These are phyloP conservation scores for Andrena trimmerana DNA, from an alignment of 2,888 invertebrate species.

Conservation along the genomic window DNA sequence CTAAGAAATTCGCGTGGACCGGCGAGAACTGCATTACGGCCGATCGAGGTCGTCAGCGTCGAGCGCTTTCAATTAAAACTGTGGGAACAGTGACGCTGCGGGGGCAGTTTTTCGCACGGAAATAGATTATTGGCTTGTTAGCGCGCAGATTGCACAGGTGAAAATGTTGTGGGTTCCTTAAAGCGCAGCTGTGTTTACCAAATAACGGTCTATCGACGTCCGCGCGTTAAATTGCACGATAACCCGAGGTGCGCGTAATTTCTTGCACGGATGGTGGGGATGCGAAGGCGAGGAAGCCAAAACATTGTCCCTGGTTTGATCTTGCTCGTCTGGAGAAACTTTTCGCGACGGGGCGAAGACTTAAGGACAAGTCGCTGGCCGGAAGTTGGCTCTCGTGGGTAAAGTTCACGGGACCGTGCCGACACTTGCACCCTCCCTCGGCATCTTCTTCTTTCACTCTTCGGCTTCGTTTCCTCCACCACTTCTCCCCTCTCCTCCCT, in stretches of 20 bases:
- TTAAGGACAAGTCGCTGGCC: constrained; percentile 60
- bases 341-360: constrained; percentile 50
- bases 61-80: background rate
- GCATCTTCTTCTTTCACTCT: background rate
- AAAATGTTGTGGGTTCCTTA: no score
- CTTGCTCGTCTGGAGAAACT: constrained; percentile 42
- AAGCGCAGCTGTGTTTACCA: background rate
- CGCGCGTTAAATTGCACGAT: no score
- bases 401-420: constrained; percentile 62
- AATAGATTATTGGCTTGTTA: background rate
- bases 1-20: constrained; percentile 54
- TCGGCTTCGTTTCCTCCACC: background rate
- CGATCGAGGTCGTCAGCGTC: constrained; percentile 12
- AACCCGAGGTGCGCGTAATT: background rate
- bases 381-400: constrained; percentile 64
- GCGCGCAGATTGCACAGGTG: background rate
- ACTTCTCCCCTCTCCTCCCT: background rate
- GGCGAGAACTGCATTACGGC: constrained; percentile 12
- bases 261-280: background rate
- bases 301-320: constrained; percentile 50
- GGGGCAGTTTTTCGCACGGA: no score
- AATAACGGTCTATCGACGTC: no score
- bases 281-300: constrained; percentile 17
- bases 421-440: constrained; percentile 33
- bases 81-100: background rate